Conservation (phyloP, 2,797 vertebrate species). For the Smutsia gigantea region DNA sequence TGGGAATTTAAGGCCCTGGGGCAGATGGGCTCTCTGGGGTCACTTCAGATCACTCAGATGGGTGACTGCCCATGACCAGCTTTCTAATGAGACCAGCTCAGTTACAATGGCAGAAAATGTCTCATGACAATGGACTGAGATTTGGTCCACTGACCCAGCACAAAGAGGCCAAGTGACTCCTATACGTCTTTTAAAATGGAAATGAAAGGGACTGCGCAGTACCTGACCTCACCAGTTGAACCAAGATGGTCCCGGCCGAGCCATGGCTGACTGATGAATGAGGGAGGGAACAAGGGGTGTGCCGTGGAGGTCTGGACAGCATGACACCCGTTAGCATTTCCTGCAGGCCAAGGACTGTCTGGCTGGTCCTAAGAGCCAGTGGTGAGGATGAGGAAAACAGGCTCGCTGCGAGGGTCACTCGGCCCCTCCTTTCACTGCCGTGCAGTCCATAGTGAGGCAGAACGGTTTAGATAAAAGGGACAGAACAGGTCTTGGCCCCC, state of each 20-base stretch:
- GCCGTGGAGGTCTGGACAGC: not conserved
- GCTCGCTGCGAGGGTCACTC: not conserved
- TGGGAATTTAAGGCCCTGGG: constrained; percentile 52
- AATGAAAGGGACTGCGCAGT: constrained; percentile 47
- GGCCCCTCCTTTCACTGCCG: not conserved
- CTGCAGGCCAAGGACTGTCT: not conserved
- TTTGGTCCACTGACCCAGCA: constrained; percentile 65
- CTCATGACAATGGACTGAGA: constrained; percentile 61
- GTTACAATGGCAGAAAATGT: constrained; percentile 66
- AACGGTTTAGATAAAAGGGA: not conserved
- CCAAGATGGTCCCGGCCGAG: constrained; percentile 1
- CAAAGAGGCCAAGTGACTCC: constrained; percentile 54
- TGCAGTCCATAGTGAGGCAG: not conserved
- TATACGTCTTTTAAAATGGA: constrained; percentile 60
- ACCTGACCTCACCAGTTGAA: constrained; percentile 26
- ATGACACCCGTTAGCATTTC: not conserved
- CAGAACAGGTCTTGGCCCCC: not conserved
- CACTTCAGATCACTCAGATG: constrained; percentile 64
- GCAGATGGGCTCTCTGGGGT: constrained; percentile 55
- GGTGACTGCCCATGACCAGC: constrained; percentile 61
- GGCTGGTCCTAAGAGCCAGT: not conserved
- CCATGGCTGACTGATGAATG: constrained; percentile 15
- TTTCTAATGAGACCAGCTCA: constrained; percentile 59
- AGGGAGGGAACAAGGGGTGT: not conserved
- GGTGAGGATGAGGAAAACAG: not conserved